These are phyloP conservation scores for Euphydryas editha DNA, from an alignment of 2,888 invertebrate species.

Conservation along the genomic window DNA sequence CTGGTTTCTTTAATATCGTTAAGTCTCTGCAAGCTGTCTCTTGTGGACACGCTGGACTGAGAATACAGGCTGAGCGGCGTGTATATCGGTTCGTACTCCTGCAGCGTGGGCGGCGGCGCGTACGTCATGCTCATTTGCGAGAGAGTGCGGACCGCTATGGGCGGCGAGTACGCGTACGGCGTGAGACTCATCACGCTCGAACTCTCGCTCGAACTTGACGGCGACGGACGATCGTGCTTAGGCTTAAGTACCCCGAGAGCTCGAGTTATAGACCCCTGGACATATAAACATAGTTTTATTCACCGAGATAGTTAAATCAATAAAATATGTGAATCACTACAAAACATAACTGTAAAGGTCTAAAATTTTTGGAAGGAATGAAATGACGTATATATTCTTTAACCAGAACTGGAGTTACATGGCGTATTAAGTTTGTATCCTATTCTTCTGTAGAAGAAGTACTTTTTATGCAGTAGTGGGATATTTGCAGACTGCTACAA, in stretches of 20 bases:
- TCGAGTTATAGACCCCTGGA: slow-evolving; percentile 89
- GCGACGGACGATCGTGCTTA: slow-evolving; percentile 85
- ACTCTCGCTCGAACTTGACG: slow-evolving; percentile 87
- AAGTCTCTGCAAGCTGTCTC: slow-evolving; percentile 76
- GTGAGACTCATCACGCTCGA: slow-evolving; percentile 83
- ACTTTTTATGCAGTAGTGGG: no score
- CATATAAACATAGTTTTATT: slow-evolving; percentile 4
- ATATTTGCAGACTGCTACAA: no score
- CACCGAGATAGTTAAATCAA: no score
- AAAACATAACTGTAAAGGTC: no score
- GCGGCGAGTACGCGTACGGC: slow-evolving; percentile 77
- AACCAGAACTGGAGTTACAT: no score
- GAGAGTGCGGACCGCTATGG: slow-evolving; percentile 81
- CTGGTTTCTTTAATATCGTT: slow-evolving; percentile 74
- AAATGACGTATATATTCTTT: no score
- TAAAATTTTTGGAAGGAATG: no score
- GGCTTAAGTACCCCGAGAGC: slow-evolving; percentile 88
- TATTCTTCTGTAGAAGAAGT: no score
- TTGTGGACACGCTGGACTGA: slow-evolving; percentile 75
- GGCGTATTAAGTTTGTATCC: no score
- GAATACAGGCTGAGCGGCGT: slow-evolving; percentile 77
- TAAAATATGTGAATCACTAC: no score
- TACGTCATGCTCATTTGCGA: slow-evolving; percentile 85
- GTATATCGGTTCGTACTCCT: slow-evolving; percentile 79
- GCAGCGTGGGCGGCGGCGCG: slow-evolving; percentile 83